Conservation (phyloP, 2,113 vertebrate genomes). For the Ceyx melanurus region DNA sequence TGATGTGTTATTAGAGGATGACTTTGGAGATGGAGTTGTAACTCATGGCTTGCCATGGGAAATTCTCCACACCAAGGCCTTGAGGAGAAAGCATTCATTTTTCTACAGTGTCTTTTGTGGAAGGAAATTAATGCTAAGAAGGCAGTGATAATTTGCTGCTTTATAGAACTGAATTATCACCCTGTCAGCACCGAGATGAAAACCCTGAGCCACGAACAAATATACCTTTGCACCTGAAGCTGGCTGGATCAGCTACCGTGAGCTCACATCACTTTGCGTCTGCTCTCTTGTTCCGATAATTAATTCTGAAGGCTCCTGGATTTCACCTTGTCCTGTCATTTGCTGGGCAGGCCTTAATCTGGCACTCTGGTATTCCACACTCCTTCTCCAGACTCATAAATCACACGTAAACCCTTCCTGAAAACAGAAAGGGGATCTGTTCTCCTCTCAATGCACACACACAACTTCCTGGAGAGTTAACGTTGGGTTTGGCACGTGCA, state of each 20-base stretch:
- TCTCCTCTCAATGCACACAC: background rate
- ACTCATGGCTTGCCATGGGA: conserved; percentile 31
- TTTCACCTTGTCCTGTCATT: background rate
- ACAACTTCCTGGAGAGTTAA: background rate
- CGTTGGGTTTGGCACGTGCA: background rate
- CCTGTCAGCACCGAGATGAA: conserved; percentile 10
- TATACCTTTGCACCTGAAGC: conserved; percentile 50
- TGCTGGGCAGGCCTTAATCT: background rate
- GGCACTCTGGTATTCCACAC: background rate
- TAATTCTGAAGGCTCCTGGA: conserved; percentile 6
- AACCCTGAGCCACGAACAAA: conserved; percentile 53
- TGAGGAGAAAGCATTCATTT: conserved; percentile 54
- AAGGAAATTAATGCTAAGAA: conserved; percentile 50
- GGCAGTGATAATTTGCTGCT: conserved; percentile 52
- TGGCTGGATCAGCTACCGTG: background rate
- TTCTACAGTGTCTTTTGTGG: conserved; percentile 26
- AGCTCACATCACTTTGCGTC: background rate
- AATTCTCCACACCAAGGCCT: conserved; percentile 8
- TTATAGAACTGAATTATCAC: conserved; percentile 38
- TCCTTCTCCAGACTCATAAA: conserved; percentile 37
- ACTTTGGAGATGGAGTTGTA: conserved; percentile 63
- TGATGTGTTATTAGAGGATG: conserved; percentile 25
- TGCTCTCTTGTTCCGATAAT: background rate
- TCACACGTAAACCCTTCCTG: conserved; percentile 5
- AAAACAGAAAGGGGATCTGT: conserved; percentile 18